Evolutionary conservation across 2,113 vertebrate genomes (phyloP), one percentile per base, ranked within the genome.

Genomic region (Petrocephalus microphthalmus): DNA sequence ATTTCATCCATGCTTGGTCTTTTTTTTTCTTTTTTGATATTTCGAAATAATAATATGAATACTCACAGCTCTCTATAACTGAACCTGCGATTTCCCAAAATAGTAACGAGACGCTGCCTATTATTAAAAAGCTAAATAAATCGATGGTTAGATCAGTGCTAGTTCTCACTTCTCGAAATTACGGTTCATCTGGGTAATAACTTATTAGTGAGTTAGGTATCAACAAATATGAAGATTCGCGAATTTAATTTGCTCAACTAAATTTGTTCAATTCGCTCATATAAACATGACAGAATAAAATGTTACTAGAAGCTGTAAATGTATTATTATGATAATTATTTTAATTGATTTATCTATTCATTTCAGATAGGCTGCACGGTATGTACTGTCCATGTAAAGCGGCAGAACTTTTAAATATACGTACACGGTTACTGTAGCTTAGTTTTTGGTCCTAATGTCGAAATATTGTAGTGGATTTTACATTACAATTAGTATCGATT

Each of bases 31-130:
- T 78, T 37, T 37, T 74, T 37, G 13, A 1, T 37, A 13, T 74
- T 74, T 74, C 33, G 11, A 74, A 74, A 74, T 74, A 74, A 74
- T 74, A 74, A n/a, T n/a, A n/a, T n/a, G n/a, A n/a, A n/a, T n/a
- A n/a, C n/a, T n/a, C n/a, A n/a, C n/a, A n/a, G n/a, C n/a, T n/a
- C n/a, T n/a, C n/a, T n/a, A n/a, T n/a, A n/a, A n/a, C n/a, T n/a
- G n/a, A n/a, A n/a, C 37, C 17, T 78, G 33, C 33, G 4, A 37
- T 37, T 37, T 74, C 67, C 17, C 29, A 37, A 17, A 74, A 37
- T 42, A 42, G 33, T 42, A 7, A 78, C 33, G 11, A 42, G 5
- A 42, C 5, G 33, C 29, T 42, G 15, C 71, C 5, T 78, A 37
- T 74, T 37, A 37, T 74, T 33, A 42, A 42, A 78, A 42, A 78